Percentiles rank a stretch among this genome's conserved stretches.
phyloP scores from a whole-genome alignment of 2,113 vertebrate genomes.

The Cricetomys ansorgei region DNA sequence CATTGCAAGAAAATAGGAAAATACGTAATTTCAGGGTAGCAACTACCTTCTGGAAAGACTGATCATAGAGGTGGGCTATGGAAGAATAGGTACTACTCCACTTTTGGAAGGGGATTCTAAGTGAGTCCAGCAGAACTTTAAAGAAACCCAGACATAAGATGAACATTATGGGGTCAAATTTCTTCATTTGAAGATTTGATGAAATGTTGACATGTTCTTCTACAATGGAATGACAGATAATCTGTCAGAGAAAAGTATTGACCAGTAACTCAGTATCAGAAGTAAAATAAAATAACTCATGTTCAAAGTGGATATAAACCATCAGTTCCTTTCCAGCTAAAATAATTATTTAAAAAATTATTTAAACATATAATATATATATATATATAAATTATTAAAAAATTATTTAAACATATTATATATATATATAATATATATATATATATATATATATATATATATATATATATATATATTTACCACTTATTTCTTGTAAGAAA shows the following conservation, averaged over 20 bases:
- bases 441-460: neutral
- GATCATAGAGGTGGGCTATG: neutral
- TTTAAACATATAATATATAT: neutral
- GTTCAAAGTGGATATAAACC: neutral
- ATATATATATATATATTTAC: neutral
- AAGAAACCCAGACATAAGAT: neutral
- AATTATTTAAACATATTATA: too few species aligned
- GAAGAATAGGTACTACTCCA: accelerated
- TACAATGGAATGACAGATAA: neutral
- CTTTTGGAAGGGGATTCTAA: neutral
- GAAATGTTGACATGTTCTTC: neutral
- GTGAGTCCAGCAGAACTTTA: neutral
- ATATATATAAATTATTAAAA: too few species aligned
- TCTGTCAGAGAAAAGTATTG: neutral
- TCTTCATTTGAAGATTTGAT: neutral
- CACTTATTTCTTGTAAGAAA: neutral
- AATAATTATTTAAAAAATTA: neutral
- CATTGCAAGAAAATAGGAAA: neutral
- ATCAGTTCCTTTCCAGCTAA: neutral
- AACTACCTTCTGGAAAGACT: neutral
- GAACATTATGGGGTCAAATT: neutral
- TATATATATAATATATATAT: neutral
- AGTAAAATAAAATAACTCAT: neutral
- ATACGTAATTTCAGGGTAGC: neutral
- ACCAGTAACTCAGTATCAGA: neutral